Conservation (phyloP, 2,797 vertebrate genomes). For the Cirrhinus mrigala region DNA sequence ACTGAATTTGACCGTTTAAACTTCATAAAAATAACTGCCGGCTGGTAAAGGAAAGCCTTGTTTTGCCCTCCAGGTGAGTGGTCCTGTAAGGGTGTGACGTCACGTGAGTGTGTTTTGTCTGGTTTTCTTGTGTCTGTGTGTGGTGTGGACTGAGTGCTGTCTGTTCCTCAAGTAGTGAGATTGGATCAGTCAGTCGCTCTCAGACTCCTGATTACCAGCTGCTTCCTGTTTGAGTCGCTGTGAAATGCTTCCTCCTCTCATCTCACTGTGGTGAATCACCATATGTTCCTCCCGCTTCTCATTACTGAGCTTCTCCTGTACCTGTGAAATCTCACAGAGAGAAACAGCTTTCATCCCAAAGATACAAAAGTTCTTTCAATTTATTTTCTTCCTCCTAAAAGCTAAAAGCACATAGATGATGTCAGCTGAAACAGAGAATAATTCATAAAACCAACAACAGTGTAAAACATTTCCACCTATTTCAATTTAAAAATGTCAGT, state of each 20-base stretch:
- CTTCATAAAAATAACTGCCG: too few species aligned
- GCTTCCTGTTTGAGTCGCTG: too few species aligned
- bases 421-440: not conserved
- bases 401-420: too few species aligned
- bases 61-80: too few species aligned
- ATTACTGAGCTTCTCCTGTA: not conserved
- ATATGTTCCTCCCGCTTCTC: not conserved
- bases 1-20: too few species aligned
- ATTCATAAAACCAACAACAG: not conserved
- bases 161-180: not conserved
- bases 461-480: not conserved
- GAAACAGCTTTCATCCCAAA: not conserved
- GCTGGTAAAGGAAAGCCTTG: too few species aligned
- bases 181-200: not conserved
- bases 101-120: too few species aligned
- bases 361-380: not conserved
- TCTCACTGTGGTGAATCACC: not conserved
- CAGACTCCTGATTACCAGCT: not conserved
- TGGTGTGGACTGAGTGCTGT: not conserved
- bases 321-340: not conserved
- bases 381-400: slow-evolving; percentile 11
- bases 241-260: not conserved
- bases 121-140: not conserved
- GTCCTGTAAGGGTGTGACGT: too few species aligned
- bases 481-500: too few species aligned